phyloP scores from a whole-genome alignment of 2,113 vertebrate genomes.

The Cnemophilus loriae region DNA sequence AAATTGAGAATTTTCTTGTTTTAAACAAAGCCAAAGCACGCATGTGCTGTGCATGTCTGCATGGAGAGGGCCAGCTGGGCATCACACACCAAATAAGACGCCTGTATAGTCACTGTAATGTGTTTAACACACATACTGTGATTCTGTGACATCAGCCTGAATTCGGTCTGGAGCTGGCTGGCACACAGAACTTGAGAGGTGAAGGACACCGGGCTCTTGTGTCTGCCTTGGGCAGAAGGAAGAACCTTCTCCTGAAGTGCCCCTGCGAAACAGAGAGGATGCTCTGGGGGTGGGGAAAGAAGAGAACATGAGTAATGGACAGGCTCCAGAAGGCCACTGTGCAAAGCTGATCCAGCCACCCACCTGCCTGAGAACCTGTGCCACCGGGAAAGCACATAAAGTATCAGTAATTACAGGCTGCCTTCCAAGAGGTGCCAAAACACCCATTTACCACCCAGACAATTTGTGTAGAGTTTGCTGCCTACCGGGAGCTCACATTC shows the following conservation, averaged over 20 bases:
- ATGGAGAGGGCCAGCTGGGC: background rate
- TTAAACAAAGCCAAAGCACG: background rate
- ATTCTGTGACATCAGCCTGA: rapidly evolving
- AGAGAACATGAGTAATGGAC: rapidly evolving
- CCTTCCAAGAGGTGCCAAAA: background rate
- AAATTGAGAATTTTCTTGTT: background rate
- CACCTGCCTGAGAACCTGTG: background rate
- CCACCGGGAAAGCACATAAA: background rate
- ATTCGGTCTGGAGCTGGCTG: background rate
- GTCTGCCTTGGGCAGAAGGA: background rate
- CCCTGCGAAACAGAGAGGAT: rapidly evolving
- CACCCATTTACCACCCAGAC: background rate
- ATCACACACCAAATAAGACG: background rate
- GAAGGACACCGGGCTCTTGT: background rate
- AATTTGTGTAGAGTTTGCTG: background rate
- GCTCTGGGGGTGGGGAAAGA: background rate
- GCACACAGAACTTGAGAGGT: background rate
- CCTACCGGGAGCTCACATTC: background rate
- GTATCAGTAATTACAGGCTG: background rate
- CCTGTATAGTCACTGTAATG: rapidly evolving
- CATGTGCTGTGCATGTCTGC: background rate
- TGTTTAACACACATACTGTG: no score
- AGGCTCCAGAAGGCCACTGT: background rate
- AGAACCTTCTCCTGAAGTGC: background rate
- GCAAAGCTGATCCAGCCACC: background rate